phyloP scores from a whole-genome alignment of 2,113 vertebrate genomes.

The Menidia beryllina region DNA sequence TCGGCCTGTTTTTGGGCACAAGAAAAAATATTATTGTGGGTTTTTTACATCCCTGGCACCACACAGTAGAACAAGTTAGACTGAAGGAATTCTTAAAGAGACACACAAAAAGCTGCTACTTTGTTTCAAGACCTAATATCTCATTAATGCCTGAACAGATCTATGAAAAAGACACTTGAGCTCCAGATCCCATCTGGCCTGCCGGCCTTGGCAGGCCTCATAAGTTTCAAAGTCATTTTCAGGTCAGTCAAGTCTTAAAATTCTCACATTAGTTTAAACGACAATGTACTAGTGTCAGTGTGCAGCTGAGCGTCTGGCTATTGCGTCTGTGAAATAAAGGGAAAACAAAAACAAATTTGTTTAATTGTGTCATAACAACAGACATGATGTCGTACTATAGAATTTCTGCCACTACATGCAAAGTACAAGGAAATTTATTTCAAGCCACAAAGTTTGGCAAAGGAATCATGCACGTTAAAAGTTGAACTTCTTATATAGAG shows the following conservation, averaged over 20 bases:
- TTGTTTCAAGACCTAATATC: too few relatives aligned
- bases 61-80: background rate
- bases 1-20: conserved; percentile 72
- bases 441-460: background rate
- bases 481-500: background rate
- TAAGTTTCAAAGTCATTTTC: background rate
- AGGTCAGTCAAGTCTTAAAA: too few relatives aligned
- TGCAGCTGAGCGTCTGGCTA: background rate
- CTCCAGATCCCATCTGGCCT: conserved; percentile 27
- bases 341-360: too few relatives aligned
- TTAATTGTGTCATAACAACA: too few relatives aligned
- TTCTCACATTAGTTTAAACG: conserved; percentile 20
- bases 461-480: background rate
- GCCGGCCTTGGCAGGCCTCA: conserved; percentile 8
- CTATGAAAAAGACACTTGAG: background rate
- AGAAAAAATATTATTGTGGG: background rate
- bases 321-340: too few relatives aligned
- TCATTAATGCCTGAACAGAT: too few relatives aligned
- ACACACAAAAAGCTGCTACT: too few relatives aligned
- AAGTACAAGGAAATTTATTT: background rate
- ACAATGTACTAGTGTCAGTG: background rate
- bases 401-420: too few relatives aligned
- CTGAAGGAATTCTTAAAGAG: background rate
- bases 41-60: background rate
- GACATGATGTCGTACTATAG: too few relatives aligned